A percentile compares a stretch with the other conserved stretches of the same genome.
Conservation (phyloP, 2,888 invertebrate species). For the Nasonia oneida region DNA sequence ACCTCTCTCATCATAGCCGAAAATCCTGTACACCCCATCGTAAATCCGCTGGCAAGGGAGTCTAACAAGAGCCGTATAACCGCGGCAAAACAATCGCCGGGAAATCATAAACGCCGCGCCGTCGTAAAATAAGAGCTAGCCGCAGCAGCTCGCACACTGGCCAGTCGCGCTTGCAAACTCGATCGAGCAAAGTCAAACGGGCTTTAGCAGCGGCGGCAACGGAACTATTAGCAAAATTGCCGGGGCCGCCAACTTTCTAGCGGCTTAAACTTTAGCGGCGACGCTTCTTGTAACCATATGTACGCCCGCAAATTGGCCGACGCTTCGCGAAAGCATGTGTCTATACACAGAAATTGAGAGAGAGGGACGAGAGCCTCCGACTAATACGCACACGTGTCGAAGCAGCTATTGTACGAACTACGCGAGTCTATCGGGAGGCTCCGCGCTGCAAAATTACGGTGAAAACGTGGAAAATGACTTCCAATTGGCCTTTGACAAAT, state of each 20-base stretch:
- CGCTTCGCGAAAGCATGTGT: neutral
- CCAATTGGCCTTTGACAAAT: slow-evolving; percentile 41
- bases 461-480: slow-evolving; percentile 22
- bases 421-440: neutral
- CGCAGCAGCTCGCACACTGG: neutral
- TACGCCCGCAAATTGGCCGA: slow-evolving; percentile 48
- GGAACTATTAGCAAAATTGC: slow-evolving; percentile 58
- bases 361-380: too few relatives aligned
- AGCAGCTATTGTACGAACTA: neutral
- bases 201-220: slow-evolving; percentile 27
- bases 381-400: too few relatives aligned
- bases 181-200: slow-evolving; percentile 25
- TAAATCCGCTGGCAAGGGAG: neutral
- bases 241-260: slow-evolving; percentile 48
- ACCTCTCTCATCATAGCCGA: neutral
- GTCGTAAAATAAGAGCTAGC: neutral
- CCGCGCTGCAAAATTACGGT: neutral
- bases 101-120: neutral
- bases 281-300: slow-evolving; percentile 45
- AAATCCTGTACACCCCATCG: neutral
- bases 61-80: neutral
- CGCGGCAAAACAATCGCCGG: neutral
- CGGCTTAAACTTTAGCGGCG: slow-evolving; percentile 51
- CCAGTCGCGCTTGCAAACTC: neutral
- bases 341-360: too few relatives aligned